Evolutionary conservation across 1,140 invertebrate genomes (phyloP).

Genomic region (Rhizoglyphus robini): DNA sequence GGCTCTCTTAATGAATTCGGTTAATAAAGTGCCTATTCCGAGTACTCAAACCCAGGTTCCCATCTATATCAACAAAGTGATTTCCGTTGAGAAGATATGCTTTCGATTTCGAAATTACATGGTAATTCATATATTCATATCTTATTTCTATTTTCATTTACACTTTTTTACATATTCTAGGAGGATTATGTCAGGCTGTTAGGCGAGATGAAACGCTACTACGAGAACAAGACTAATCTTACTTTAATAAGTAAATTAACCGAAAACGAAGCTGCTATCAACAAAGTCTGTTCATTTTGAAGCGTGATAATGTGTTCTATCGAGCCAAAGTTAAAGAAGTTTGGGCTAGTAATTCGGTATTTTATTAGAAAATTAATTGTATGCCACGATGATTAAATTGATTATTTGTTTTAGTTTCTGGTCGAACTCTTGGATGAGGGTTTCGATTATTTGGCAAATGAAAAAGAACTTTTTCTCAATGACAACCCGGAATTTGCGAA

Average conservation of each 20-base stretch:
- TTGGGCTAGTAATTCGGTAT: neutral
- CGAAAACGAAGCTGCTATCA: too few relatives aligned
- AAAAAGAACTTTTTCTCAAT: neutral
- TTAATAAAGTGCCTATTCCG: too few relatives aligned
- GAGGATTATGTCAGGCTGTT: too few relatives aligned
- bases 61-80: neutral
- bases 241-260: too few relatives aligned
- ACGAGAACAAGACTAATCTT: too few relatives aligned
- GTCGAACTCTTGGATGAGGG: neutral
- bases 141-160: too few relatives aligned
- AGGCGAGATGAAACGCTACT: too few relatives aligned
- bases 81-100: neutral
- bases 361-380: slow-evolving; percentile 1
- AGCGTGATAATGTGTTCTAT: neutral
- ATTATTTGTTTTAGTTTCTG: neutral
- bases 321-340: neutral
- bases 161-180: too few relatives aligned
- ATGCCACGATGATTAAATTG: neutral
- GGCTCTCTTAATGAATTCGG: too few relatives aligned
- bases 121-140: neutral
- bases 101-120: neutral
- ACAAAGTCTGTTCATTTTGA: neutral
- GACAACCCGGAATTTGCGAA: neutral
- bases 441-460: neutral
- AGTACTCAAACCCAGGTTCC: too few relatives aligned